A percentile compares a stretch with the other conserved stretches of the same genome.
Evolutionary conservation across 2,797 vertebrate genomes (phyloP).

Genomic region (Clarias pachynema): DNA sequence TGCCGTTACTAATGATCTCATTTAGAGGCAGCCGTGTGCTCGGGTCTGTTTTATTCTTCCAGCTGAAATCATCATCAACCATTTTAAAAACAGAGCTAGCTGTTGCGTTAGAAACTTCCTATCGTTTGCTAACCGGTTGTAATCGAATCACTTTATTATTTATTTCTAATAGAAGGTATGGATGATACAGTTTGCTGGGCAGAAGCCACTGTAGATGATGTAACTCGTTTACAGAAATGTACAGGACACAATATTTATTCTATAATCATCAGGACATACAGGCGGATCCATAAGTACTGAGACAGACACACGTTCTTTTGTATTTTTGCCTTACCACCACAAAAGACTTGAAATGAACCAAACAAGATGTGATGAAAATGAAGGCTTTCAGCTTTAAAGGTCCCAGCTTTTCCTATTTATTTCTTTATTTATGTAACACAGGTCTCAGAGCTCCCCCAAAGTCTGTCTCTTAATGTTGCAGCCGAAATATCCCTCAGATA

Average conservation of each 20-base stretch:
- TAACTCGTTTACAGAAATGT: neutral
- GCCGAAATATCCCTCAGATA: no score
- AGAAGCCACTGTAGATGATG: neutral
- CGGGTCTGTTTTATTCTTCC: slow-evolving; percentile 52
- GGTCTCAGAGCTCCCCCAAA: no score
- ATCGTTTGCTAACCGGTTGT: slow-evolving; percentile 26
- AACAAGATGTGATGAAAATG: no score
- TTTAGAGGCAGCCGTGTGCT: slow-evolving; percentile 56
- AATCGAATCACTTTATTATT: neutral
- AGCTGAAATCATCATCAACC: slow-evolving; percentile 56
- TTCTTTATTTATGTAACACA: no score
- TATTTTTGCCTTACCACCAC: no score
- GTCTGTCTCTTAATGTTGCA: no score
- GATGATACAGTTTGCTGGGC: neutral
- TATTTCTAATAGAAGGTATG: neutral
- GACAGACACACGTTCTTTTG: no score
- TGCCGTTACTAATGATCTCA: slow-evolving; percentile 63
- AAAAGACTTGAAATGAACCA: no score
- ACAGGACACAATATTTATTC: neutral
- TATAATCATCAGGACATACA: neutral
- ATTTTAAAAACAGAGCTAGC: slow-evolving; percentile 50
- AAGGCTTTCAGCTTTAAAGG: no score
- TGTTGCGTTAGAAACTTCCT: slow-evolving; percentile 27
- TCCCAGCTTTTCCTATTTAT: no score
- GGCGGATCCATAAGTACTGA: no score